These are phyloP conservation scores for Allobates femoralis DNA, from an alignment of 2,797 vertebrate genomes.

Conservation along the genomic window DNA sequence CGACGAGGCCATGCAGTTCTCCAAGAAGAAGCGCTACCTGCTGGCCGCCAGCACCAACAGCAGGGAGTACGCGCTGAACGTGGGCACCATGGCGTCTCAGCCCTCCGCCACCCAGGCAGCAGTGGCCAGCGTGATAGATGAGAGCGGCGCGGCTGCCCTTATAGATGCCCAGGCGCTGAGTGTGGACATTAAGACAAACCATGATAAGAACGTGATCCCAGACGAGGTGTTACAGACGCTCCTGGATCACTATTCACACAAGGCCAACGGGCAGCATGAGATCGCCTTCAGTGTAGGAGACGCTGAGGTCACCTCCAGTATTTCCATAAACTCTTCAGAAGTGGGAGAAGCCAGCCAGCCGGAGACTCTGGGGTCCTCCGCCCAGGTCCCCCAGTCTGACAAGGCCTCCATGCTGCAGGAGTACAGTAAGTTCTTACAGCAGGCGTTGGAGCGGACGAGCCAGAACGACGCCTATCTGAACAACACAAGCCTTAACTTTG, in stretches of 20 bases:
- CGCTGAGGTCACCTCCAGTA: slow-evolving; percentile 96
- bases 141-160: slow-evolving; percentile 89
- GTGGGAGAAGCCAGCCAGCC: slow-evolving; percentile 88
- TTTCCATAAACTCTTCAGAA: slow-evolving; percentile 96
- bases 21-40: slow-evolving; percentile 98
- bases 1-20: slow-evolving; percentile 98
- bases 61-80: slow-evolving; percentile 89
- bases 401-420: slow-evolving; percentile 98
- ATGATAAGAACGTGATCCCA: slow-evolving; percentile 95
- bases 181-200: slow-evolving; percentile 89
- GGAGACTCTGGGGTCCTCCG: slow-evolving; percentile 84
- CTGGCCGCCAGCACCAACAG: slow-evolving; percentile 88
- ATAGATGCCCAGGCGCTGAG: slow-evolving; percentile 89
- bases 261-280: slow-evolving; percentile 95
- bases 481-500: slow-evolving; percentile 95
- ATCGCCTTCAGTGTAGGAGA: slow-evolving; percentile 95
- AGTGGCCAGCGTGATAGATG: slow-evolving; percentile 92
- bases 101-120: slow-evolving; percentile 89
- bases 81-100: slow-evolving; percentile 90
- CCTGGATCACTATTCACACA: slow-evolving; percentile 97
- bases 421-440: slow-evolving; percentile 98
- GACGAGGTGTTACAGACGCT: slow-evolving; percentile 98
- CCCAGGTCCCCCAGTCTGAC: slow-evolving; percentile 87
- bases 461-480: slow-evolving; percentile 99
- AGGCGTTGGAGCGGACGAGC: slow-evolving; percentile 98